Conservation (phyloP, 2,113 vertebrate genomes). For the Boulengeromyrus knoepffleri region DNA sequence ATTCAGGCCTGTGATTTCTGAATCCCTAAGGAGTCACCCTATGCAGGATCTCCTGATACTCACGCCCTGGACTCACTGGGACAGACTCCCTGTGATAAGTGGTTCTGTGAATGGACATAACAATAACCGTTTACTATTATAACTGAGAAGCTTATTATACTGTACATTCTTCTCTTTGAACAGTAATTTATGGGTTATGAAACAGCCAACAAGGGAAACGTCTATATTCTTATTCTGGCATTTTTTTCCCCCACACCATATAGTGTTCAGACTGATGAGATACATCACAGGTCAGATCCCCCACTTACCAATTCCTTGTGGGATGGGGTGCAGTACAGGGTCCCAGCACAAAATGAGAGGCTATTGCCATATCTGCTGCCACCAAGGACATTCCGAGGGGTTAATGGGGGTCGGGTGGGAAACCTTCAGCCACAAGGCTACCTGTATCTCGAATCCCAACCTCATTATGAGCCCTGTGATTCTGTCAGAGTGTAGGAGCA, state of each 20-base stretch:
- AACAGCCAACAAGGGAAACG: neutral
- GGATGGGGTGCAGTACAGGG: neutral
- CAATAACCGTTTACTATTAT: neutral
- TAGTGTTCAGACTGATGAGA: neutral
- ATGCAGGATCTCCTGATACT: neutral
- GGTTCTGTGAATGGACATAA: neutral
- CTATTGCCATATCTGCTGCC: neutral
- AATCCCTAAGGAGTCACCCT: neutral
- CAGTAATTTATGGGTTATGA: neutral
- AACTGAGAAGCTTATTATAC: neutral
- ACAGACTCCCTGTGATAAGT: neutral
- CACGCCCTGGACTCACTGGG: neutral
- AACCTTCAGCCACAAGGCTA: neutral
- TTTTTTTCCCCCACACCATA: neutral
- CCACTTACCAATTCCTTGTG: neutral
- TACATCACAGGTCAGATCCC: neutral
- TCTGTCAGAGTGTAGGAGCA: neutral
- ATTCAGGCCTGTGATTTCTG: neutral
- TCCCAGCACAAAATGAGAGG: constrained; percentile 13
- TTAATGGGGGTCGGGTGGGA: constrained; percentile 19
- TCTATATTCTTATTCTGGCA: neutral
- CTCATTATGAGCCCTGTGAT: neutral
- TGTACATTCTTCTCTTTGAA: neutral
- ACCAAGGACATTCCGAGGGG: neutral
- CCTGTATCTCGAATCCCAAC: neutral